These are phyloP conservation scores for Podotricha telesiphe DNA, from an alignment of 2,888 invertebrate genomes.

Conservation along the genomic window DNA sequence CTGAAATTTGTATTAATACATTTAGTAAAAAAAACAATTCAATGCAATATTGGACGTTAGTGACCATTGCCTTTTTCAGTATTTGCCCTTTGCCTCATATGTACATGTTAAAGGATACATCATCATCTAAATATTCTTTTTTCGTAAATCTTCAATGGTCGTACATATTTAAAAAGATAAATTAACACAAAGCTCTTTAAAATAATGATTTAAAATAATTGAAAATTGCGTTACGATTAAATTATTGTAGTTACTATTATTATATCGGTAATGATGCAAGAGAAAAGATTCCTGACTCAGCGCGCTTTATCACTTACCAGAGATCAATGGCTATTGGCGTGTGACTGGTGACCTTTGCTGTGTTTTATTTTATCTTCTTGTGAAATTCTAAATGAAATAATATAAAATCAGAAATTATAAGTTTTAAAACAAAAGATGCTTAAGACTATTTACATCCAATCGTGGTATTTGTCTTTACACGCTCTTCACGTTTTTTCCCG, in stretches of 20 bases:
- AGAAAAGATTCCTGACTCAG: constrained; percentile 44
- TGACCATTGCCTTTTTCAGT: too few relatives aligned
- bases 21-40: too few relatives aligned
- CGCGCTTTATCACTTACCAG: constrained; percentile 27
- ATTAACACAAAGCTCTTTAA: not conserved
- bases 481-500: too few relatives aligned
- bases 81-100: too few relatives aligned
- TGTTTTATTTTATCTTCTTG: constrained; percentile 4
- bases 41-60: too few relatives aligned
- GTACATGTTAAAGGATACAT: too few relatives aligned
- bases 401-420: too few relatives aligned
- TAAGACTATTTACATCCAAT: too few relatives aligned
- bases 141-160: too few relatives aligned
- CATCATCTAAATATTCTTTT: too few relatives aligned
- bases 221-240: not conserved
- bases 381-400: not conserved
- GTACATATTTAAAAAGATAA: not conserved
- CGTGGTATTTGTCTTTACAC: too few relatives aligned
- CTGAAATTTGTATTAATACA: too few relatives aligned
- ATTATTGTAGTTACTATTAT: not conserved
- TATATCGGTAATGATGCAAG: constrained; percentile 48
- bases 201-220: not conserved
- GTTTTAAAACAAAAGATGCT: not conserved
- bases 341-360: constrained; percentile 29
- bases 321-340: constrained; percentile 25